Evolutionary conservation across 1,140 invertebrate genomes (phyloP).

Genomic region (Anastrepha obliqua): DNA sequence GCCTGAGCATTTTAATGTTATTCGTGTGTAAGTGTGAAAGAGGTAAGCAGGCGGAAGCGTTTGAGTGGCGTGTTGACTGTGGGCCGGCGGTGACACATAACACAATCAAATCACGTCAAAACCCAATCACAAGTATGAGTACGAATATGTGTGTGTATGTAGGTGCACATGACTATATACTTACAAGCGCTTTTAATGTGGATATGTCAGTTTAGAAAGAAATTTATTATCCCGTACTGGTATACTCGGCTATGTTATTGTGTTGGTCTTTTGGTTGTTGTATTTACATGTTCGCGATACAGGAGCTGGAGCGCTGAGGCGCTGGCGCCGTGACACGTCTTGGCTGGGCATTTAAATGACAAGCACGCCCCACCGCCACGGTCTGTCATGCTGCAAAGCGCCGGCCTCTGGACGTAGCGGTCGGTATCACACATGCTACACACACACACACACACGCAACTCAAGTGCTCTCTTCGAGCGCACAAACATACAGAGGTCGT

Average conservation of each 20-base stretch:
- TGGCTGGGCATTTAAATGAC: slow-evolving; percentile 43
- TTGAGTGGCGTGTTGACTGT: background rate
- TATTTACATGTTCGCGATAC: background rate
- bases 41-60: background rate
- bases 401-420: background rate
- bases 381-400: background rate
- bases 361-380: slow-evolving; percentile 30
- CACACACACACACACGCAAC: background rate
- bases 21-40: background rate
- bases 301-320: background rate
- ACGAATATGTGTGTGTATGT: background rate
- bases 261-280: background rate
- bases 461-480: background rate
- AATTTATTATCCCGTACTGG: background rate
- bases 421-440: background rate
- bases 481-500: slow-evolving; percentile 30
- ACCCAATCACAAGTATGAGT: background rate
- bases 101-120: slow-evolving; percentile 26
- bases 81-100: background rate
- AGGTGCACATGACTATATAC: background rate
- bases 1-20: background rate
- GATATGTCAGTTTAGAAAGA: background rate
- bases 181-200: slow-evolving; percentile 19
- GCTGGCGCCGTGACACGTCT: slow-evolving; percentile 21
- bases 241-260: no score